Evolutionary conservation across 2,113 vertebrate genomes (phyloP), one percentile per base, ranked within the genome.

Genomic region (Scopus umbretta): DNA sequence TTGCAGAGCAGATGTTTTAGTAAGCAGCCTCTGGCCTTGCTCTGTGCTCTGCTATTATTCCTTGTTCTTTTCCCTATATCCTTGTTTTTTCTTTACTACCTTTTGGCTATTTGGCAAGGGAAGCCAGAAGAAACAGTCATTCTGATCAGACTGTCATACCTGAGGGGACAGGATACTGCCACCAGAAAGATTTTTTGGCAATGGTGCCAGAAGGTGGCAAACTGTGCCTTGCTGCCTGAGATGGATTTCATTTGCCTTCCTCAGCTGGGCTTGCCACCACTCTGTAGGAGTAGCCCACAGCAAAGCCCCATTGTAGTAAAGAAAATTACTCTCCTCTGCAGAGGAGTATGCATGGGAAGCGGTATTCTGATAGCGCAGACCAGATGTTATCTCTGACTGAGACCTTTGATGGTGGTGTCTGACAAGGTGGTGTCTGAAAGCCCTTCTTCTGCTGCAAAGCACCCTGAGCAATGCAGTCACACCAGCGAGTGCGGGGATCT

Each of bases 401-500:
- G 40, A 26, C 25, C 34, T 85, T 34, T 61, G 26, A 8, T 55
- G 10, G 32, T 61, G 26, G 3, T 49, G 3, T 75, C 38, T 78
- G 82, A 36, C 1, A 0, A 10, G 21, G 13, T 68, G 38, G 10
- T 70, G 22, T 49, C 38, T 84, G 36, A 65, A 90, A 56, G 13
- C 27, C n/a, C 8, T 38, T 47, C 61, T 53, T n/a, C 12, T n/a
- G 16, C 53, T 73, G 49, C 62, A 68, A 58, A 82, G 30, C 32
- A 43, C 27, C 9, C 13, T 36, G 26, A 61, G 13, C 40, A 74
- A 12, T 1, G 1, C 11, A 18, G 20, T 72, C 20, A 7, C 32
- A 32, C 20, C 56, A n/a, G 55, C 9, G 10, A 78, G 25, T 1
- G 2, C 2, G 16, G 16, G 0, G 1, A 26, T 74, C 9, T 73